Evolutionary conservation across 1,140 invertebrate genomes (phyloP).

Genomic region (Drosophila chauvacae): DNA sequence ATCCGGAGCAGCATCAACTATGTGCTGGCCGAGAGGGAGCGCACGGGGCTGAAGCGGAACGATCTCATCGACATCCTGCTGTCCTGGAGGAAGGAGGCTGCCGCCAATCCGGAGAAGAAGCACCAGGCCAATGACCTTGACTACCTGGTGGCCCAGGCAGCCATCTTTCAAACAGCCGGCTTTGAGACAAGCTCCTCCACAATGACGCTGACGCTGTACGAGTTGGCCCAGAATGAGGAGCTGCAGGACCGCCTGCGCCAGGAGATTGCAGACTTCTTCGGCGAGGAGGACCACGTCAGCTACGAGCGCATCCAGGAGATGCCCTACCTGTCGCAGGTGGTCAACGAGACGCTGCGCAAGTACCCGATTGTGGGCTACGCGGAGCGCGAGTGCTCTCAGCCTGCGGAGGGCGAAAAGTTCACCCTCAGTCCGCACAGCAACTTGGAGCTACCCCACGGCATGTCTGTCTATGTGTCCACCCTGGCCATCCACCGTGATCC

Average conservation of each 20-base stretch:
- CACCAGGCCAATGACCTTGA: slow-evolving; percentile 42
- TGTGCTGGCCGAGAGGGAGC: slow-evolving; percentile 74
- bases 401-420: slow-evolving; percentile 55
- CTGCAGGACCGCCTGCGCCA: slow-evolving; percentile 87
- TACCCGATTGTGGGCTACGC: slow-evolving; percentile 69
- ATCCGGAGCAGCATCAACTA: slow-evolving; percentile 70
- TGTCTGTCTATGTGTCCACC: slow-evolving; percentile 60
- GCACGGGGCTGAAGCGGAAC: slow-evolving; percentile 63
- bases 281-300: slow-evolving; percentile 85
- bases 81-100: slow-evolving; percentile 71
- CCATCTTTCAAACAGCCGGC: slow-evolving; percentile 90
- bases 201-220: slow-evolving; percentile 88
- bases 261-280: slow-evolving; percentile 87
- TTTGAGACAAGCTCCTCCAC: slow-evolving; percentile 91
- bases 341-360: slow-evolving; percentile 84
- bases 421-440: slow-evolving; percentile 54
- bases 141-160: slow-evolving; percentile 87
- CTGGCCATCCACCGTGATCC: slow-evolving; percentile 67
- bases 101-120: slow-evolving; percentile 24
- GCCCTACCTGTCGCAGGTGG: slow-evolving; percentile 87
- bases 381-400: slow-evolving; percentile 66
- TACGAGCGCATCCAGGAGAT: slow-evolving; percentile 88
- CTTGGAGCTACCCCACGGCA: slow-evolving; percentile 57
- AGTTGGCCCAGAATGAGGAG: slow-evolving; percentile 88
- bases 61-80: slow-evolving; percentile 85